These are phyloP conservation scores for Lepus americanus DNA, from an alignment of 2,113 vertebrate genomes.

Conservation along the genomic window DNA sequence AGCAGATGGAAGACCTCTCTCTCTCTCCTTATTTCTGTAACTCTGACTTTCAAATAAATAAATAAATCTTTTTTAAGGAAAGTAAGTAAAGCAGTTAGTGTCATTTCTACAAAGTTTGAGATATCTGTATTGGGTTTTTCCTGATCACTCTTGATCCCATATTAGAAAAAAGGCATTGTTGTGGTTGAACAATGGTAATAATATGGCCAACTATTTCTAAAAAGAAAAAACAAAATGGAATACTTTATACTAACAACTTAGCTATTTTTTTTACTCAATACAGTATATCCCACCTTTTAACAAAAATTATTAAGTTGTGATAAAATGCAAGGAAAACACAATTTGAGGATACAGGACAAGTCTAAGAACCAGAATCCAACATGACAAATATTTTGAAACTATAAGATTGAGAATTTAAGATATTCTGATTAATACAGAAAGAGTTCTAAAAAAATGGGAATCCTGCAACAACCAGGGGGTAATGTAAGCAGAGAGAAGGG, in stretches of 20 bases:
- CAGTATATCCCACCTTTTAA: background rate
- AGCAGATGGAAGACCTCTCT: too few species aligned
- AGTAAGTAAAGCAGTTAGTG: background rate
- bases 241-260: background rate
- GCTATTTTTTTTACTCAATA: background rate
- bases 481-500: background rate
- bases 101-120: background rate
- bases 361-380: background rate
- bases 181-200: background rate
- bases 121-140: background rate
- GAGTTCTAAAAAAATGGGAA: background rate
- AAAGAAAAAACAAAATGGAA: background rate
- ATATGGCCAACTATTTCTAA: too few species aligned
- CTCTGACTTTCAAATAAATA: too few species aligned
- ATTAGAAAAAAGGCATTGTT: background rate
- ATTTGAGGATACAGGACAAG: background rate
- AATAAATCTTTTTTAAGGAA: too few species aligned
- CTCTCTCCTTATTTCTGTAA: too few species aligned
- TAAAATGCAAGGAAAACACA: background rate
- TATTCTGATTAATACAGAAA: background rate
- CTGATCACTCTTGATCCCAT: background rate
- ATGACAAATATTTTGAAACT: background rate
- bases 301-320: background rate
- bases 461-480: too few species aligned
- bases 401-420: background rate